Conservation (phyloP, 2,797 vertebrate species). For the Melanotaenia boesemani region DNA sequence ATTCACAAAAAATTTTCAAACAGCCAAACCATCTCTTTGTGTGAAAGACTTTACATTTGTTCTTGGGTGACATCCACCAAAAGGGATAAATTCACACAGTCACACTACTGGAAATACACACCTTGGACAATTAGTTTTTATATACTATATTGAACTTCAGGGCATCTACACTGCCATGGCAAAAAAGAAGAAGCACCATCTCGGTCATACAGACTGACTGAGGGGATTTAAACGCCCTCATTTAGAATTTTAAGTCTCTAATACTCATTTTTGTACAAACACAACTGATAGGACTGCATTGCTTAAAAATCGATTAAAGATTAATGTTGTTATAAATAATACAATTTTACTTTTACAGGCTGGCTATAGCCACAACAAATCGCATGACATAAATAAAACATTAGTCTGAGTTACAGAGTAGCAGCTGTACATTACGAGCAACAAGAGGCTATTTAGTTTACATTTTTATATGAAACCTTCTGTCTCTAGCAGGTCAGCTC, state of each 20-base stretch:
- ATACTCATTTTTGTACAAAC: not conserved
- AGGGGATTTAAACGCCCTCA: not conserved
- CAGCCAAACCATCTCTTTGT: not conserved
- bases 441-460: constrained; percentile 6
- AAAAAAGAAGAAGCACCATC: constrained; percentile 8
- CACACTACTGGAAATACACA: not conserved
- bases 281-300: constrained; percentile 12
- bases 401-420: not conserved
- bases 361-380: constrained; percentile 10
- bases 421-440: constrained; percentile 23
- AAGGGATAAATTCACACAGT: not conserved
- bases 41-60: not conserved
- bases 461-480: not conserved
- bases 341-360: constrained; percentile 10
- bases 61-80: not conserved
- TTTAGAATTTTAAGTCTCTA: constrained; percentile 1
- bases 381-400: constrained; percentile 52
- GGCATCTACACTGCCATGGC: too few species aligned
- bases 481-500: constrained; percentile 61
- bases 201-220: not conserved
- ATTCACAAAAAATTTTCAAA: constrained; percentile 14
- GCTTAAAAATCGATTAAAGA: constrained; percentile 22
- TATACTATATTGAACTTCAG: too few species aligned
- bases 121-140: not conserved
- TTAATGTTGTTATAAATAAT: constrained; percentile 18